Evolutionary conservation across 2,113 vertebrate genomes (phyloP).

Genomic region (Nothocercus julius): DNA sequence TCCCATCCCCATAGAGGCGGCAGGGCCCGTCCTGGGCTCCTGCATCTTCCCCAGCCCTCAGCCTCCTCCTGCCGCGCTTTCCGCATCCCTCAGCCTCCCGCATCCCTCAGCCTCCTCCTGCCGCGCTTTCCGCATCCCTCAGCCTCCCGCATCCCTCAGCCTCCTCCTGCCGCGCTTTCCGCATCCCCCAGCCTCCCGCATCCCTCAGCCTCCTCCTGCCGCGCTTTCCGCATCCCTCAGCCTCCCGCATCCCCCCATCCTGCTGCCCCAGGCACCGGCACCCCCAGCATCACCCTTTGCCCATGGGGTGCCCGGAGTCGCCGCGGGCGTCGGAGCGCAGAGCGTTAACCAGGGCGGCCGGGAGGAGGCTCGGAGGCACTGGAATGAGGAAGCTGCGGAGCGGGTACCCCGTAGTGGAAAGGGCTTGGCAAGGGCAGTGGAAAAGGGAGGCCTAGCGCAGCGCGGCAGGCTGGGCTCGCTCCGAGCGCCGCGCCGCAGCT

Average conservation of each 20-base stretch:
- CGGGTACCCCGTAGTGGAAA: slow-evolving; percentile 20
- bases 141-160: not conserved
- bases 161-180: too few species aligned
- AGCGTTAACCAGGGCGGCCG: not conserved
- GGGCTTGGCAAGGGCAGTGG: slow-evolving; percentile 49
- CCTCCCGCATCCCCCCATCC: too few species aligned
- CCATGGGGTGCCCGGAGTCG: not conserved
- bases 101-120: too few species aligned
- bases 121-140: too few species aligned
- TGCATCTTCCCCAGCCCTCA: not conserved
- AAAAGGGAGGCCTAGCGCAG: slow-evolving; percentile 63
- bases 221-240: not conserved
- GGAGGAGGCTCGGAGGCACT: not conserved
- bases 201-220: not conserved
- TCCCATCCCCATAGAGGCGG: not conserved
- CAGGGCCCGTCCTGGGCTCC: not conserved
- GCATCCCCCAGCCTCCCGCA: not conserved
- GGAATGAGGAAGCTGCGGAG: slow-evolving; percentile 57
- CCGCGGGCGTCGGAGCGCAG: not conserved
- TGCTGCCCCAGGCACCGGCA: too few species aligned
- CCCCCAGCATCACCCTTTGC: not conserved
- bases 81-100: too few species aligned
- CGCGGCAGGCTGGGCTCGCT: slow-evolving; percentile 58
- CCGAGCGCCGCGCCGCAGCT: slow-evolving; percentile 42
- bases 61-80: too few species aligned